A percentile compares a stretch with the other conserved stretches of the same genome.
phyloP scores from a whole-genome alignment of 2,888 invertebrate species.

The Megaustenia siamemsis region DNA sequence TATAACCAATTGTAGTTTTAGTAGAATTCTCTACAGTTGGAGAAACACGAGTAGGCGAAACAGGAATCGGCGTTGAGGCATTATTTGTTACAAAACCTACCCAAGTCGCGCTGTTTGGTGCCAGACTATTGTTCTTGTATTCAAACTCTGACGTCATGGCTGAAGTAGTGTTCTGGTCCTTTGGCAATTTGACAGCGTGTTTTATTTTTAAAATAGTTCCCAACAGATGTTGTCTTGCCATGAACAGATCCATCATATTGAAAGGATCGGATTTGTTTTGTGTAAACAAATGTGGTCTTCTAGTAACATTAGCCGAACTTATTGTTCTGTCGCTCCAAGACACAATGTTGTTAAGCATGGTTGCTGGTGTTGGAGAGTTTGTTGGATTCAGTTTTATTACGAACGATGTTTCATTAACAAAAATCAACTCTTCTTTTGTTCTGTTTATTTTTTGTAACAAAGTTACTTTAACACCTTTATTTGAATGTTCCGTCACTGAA shows the following conservation, averaged over 20 bases:
- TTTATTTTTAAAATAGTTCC: neutral
- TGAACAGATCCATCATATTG: constrained; percentile 40
- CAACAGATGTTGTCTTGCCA: neutral
- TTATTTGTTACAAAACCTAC: neutral
- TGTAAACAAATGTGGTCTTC: neutral
- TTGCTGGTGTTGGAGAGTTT: neutral
- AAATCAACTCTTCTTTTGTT: neutral
- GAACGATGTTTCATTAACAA: neutral
- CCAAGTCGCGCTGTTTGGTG: neutral
- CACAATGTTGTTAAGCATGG: neutral
- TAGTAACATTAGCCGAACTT: neutral
- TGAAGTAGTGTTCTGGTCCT: neutral
- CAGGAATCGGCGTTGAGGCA: too few species aligned
- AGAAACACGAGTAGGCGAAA: neutral
- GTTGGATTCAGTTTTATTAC: neutral
- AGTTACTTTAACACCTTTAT: neutral
- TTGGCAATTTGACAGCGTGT: neutral
- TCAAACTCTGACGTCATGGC: neutral
- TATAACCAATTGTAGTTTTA: neutral
- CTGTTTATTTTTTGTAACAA: neutral
- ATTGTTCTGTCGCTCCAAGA: neutral
- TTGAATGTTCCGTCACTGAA: neutral
- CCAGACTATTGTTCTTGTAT: neutral
- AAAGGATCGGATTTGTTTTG: constrained; percentile 31
- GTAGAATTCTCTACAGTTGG: neutral